Evolutionary conservation across 2,888 invertebrate genomes (phyloP).

Genomic region (Acanthosoma haemorrhoidale): DNA sequence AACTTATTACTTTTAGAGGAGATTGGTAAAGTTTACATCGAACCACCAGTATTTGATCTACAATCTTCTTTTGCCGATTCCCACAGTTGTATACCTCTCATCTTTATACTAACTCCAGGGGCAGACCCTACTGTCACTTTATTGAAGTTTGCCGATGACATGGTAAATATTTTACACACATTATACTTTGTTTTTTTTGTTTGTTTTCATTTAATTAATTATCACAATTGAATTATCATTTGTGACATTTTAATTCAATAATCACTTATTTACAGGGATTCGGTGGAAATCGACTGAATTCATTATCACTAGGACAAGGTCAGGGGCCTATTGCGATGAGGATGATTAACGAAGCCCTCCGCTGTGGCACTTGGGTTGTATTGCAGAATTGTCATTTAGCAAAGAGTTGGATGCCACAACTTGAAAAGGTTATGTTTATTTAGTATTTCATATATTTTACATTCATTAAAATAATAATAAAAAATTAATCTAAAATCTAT

Average conservation of each 20-base stretch:
- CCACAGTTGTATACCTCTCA: constrained; percentile 77
- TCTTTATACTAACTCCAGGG: constrained; percentile 88
- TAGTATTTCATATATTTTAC: neutral
- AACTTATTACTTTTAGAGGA: constrained; percentile 56
- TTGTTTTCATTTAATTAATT: neutral
- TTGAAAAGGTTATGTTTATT: constrained; percentile 69
- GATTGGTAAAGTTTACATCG: constrained; percentile 73
- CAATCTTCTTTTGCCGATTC: constrained; percentile 78
- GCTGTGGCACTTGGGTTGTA: constrained; percentile 85
- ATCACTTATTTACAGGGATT: constrained; percentile 55
- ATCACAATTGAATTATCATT: neutral
- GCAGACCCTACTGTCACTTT: constrained; percentile 87
- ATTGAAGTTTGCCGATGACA: constrained; percentile 87
- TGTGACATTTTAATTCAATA: neutral
- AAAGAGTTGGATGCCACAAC: constrained; percentile 86
- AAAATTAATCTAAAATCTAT: too few species aligned
- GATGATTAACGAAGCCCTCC: constrained; percentile 77
- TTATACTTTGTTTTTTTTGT: neutral
- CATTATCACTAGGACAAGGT: constrained; percentile 86
- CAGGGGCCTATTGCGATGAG: constrained; percentile 85
- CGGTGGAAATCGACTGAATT: constrained; percentile 66
- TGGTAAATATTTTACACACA: constrained; percentile 46
- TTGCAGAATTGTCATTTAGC: constrained; percentile 94
- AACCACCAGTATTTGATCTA: constrained; percentile 86
- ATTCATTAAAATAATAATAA: neutral